Evolutionary conservation across 2,888 invertebrate genomes (phyloP).

Genomic region (Cheilosia vernalis): DNA sequence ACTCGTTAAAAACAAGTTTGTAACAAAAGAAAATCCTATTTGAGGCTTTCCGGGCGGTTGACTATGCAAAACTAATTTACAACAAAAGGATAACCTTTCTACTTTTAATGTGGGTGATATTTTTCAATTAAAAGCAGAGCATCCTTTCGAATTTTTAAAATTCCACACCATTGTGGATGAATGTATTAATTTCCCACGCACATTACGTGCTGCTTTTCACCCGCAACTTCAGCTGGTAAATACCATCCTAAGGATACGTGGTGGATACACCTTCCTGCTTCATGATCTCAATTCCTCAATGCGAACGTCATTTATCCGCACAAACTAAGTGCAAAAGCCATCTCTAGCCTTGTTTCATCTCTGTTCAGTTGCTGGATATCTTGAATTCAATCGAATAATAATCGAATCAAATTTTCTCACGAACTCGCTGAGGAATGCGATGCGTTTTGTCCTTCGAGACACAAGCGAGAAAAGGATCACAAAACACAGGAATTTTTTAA

Average conservation of each 20-base stretch:
- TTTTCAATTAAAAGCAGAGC: conserved; percentile 21
- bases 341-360: not conserved
- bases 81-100: conserved; percentile 2
- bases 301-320: not conserved
- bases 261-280: not conserved
- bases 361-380: not conserved
- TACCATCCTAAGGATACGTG: conserved; percentile 10
- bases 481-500: conserved; percentile 66
- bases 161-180: conserved; percentile 14
- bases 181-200: conserved; percentile 55
- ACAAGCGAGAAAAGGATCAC: conserved; percentile 18
- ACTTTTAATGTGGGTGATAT: conserved; percentile 5
- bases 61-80: not conserved
- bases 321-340: conserved; percentile 11
- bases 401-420: conserved; percentile 72
- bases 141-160: conserved; percentile 9
- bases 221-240: conserved; percentile 9
- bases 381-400: conserved; percentile 66
- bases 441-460: conserved; percentile 11
- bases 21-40: not conserved
- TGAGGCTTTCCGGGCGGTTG: conserved; percentile 2
- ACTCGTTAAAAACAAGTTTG: not conserved
- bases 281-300: not conserved
- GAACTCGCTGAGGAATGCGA: conserved; percentile 54
- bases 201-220: conserved; percentile 3